phyloP scores from a whole-genome alignment of 2,888 invertebrate genomes.

The Seladonia tumulorum region DNA sequence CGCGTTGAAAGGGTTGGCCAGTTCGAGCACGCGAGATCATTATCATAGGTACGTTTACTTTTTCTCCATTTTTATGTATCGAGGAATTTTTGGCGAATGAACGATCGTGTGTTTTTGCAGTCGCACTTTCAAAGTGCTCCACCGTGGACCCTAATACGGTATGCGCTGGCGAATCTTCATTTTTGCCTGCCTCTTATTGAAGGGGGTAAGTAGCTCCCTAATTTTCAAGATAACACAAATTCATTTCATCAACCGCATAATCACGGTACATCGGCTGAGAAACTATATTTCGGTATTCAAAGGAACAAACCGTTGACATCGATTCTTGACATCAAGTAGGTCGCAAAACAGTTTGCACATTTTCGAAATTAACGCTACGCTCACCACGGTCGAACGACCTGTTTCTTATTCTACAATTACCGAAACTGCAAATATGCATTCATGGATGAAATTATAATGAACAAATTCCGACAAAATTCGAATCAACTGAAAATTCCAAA shows the following conservation, averaged over 20 bases:
- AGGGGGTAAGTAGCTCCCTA: conserved; percentile 84
- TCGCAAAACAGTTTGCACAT: background rate
- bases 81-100: background rate
- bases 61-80: background rate
- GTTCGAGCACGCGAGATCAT: conserved; percentile 9
- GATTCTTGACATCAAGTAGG: background rate
- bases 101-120: conserved; percentile 44
- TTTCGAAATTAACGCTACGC: background rate
- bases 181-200: conserved; percentile 84
- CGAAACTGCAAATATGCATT: too few species aligned
- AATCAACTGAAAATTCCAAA: too few species aligned
- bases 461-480: too few species aligned
- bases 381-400: too few species aligned
- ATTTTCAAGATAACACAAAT: background rate
- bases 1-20: conserved; percentile 6
- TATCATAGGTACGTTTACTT: conserved; percentile 25
- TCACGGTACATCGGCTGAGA: too few species aligned
- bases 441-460: too few species aligned
- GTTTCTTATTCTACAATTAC: too few species aligned
- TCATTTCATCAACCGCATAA: background rate
- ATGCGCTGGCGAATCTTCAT: conserved; percentile 85
- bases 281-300: background rate
- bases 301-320: background rate
- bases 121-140: conserved; percentile 69
- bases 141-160: conserved; percentile 82